Base-by-base conservation (phyloP, 2,888 invertebrate species). In the Lucinisca nassula region DNA sequence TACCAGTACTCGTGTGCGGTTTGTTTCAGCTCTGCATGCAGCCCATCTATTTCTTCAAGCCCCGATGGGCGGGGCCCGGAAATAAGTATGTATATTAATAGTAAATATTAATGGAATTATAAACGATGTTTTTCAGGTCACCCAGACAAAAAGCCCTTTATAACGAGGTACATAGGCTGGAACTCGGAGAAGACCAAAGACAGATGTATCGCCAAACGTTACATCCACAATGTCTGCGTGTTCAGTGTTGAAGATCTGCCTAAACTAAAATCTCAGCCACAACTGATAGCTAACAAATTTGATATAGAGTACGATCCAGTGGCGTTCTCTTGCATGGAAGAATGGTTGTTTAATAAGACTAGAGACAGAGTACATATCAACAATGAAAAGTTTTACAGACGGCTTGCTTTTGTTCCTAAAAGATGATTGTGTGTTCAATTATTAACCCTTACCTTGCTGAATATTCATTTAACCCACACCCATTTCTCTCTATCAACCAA, bases 211-310 rank as follows among this genome's bases (percentile, higher is more conserved):
- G 82, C 77, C 14, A 73, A 81, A 12, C 84, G 77, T 45, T 92
- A 89, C 76, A 81, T 92, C 10, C 92, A 92, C 37, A 89, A 89
- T 51, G 86, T 95, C 6, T 95, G 95, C 76, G 87, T 94, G n/a
- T 95, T 94, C 73, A 89, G 92, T 32, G 80, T 93, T 1, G 89
- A 87, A 6, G 96, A 96, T 83, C 91, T 96, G 0, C 90, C 92
- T 4, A 85, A 82, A 58, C 80, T 96, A 12, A 24, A 79, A 8
- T 32, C 17, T 21, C 85, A 92, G 8, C 86, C 85, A 17, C 94
- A 96, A 21, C 77, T 96, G 4, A 93, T 95, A 55, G 96, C 95
- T 51, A 96, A 96, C 90, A 96, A 96, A 84, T 94, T 96, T 83
- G 93, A 96, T 85, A 83, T 94, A 24, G 83, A 88, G 30, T 89